Conservation (phyloP, 2,888 invertebrate species). For the Calameuta filiformis region DNA sequence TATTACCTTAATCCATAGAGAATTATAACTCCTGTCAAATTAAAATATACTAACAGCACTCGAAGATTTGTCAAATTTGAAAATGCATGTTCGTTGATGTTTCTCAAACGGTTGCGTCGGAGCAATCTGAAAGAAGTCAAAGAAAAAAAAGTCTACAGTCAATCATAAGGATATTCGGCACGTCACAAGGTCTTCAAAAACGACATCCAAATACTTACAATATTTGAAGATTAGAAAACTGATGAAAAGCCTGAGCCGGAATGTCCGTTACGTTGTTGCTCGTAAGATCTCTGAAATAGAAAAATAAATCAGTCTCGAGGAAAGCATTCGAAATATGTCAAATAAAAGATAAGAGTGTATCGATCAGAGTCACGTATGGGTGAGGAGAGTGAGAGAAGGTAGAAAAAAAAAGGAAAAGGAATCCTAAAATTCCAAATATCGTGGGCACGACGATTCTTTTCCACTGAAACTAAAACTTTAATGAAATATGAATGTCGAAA, state of each 20-base stretch:
- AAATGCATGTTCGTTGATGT: slow-evolving; percentile 84
- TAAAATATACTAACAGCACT: slow-evolving; percentile 84
- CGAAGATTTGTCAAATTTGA: slow-evolving; percentile 80
- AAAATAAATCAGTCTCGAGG: slow-evolving; percentile 16
- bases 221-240: slow-evolving; percentile 77
- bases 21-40: slow-evolving; percentile 1
- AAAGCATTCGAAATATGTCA: no score
- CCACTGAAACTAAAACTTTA: no score
- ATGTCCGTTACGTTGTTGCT: slow-evolving; percentile 83
- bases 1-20: background rate
- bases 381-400: no score
- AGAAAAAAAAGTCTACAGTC: slow-evolving; percentile 1
- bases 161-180: no score
- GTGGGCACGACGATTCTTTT: no score
- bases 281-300: slow-evolving; percentile 79
- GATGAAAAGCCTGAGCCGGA: slow-evolving; percentile 76
- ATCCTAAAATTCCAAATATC: no score
- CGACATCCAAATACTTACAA: slow-evolving; percentile 76
- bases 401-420: no score
- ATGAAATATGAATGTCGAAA: no score
- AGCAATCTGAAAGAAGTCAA: slow-evolving; percentile 76
- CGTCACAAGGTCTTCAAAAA: background rate
- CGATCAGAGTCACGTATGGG: no score
- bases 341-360: no score
- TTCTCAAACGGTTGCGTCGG: slow-evolving; percentile 85